These are phyloP conservation scores for Amblyornis subalaris DNA, from an alignment of 2,113 vertebrate genomes.

Conservation along the genomic window DNA sequence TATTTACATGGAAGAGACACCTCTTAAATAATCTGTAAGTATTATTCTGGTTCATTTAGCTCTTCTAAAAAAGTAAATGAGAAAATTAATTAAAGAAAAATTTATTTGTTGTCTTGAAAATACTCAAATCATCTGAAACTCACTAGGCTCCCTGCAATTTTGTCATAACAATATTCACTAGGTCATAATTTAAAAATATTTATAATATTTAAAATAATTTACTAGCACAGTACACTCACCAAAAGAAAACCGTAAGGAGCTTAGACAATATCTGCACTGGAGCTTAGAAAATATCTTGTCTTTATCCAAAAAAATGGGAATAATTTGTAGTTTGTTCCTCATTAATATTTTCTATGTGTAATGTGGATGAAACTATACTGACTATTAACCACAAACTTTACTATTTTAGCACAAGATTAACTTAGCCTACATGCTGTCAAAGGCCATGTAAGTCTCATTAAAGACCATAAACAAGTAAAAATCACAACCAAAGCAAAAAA, in stretches of 20 bases:
- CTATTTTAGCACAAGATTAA: background rate
- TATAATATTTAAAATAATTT: background rate
- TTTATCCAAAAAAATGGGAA: background rate
- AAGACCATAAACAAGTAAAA: background rate
- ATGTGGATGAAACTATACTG: background rate
- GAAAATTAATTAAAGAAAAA: background rate
- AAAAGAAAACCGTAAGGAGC: background rate
- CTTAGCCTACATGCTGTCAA: background rate
- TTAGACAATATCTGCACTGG: background rate
- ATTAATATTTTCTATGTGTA: background rate
- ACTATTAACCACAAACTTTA: background rate
- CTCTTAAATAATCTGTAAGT: background rate
- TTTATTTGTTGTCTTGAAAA: background rate
- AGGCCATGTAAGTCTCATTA: background rate
- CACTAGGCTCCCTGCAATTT: background rate
- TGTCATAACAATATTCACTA: background rate
- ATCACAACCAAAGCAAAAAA: background rate
- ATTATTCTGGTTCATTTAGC: background rate
- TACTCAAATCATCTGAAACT: background rate
- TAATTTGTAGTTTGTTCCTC: background rate
- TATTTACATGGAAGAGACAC: fast-evolving
- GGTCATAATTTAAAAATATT: background rate
- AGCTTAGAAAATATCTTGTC: background rate
- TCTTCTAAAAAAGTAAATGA: background rate
- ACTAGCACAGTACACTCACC: background rate